Percentiles rank a stretch among this genome's conserved stretches.
phyloP scores from a whole-genome alignment of 2,113 vertebrate species.

The Ceratotherium simum region DNA sequence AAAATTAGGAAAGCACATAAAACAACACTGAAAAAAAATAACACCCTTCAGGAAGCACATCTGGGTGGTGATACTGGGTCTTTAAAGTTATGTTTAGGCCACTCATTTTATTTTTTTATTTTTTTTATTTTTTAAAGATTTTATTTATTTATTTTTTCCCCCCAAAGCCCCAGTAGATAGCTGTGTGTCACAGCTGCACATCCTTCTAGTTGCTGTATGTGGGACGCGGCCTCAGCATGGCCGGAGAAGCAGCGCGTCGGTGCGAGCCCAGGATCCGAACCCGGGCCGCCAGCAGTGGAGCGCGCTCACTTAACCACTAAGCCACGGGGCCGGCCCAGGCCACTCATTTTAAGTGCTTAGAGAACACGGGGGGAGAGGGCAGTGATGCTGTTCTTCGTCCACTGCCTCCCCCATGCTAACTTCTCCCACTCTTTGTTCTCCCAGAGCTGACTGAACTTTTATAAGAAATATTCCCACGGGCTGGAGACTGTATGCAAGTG shows the following conservation, averaged over 20 bases:
- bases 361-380: fast-evolving
- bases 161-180: too few relatives aligned
- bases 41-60: neutral
- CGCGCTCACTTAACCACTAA: too few relatives aligned
- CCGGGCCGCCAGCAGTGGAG: too few relatives aligned
- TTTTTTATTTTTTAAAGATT: too few relatives aligned
- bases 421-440: neutral
- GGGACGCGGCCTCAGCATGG: too few relatives aligned
- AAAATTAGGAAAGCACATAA: neutral
- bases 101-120: neutral
- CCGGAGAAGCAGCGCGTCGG: too few relatives aligned
- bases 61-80: neutral
- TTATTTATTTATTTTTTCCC: too few relatives aligned
- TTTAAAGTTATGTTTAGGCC: neutral
- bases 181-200: too few relatives aligned
- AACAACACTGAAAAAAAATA: neutral
- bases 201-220: too few relatives aligned
- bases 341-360: neutral
- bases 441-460: neutral
- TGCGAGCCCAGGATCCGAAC: too few relatives aligned
- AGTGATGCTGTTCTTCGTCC: neutral
- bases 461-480: neutral
- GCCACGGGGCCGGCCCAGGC: too few relatives aligned
- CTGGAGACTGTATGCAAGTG: neutral
- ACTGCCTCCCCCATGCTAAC: neutral